phyloP scores from a whole-genome alignment of 2,888 invertebrate genomes.

The Hesperia comma region DNA sequence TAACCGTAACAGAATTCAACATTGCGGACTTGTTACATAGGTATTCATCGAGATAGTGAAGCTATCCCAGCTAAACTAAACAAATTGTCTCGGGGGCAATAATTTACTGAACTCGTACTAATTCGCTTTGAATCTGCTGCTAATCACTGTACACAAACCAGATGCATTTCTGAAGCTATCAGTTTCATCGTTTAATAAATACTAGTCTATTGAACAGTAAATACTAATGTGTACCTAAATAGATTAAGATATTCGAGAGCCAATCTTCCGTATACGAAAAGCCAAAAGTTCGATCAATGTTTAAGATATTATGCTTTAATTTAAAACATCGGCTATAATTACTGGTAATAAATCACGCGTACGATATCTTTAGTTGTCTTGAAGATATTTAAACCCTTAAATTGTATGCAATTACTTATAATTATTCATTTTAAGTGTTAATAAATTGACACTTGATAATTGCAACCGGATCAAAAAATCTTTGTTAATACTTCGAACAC shows the following conservation, averaged over 20 bases:
- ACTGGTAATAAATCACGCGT: background rate
- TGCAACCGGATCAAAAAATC: slow-evolving; percentile 5
- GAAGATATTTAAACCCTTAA: slow-evolving; percentile 11
- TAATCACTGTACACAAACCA: slow-evolving; percentile 25
- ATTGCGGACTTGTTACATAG: background rate
- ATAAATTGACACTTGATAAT: slow-evolving; percentile 27
- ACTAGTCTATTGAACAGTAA: background rate
- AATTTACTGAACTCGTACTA: slow-evolving; percentile 5
- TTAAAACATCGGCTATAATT: slow-evolving; percentile 3
- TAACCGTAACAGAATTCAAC: too few relatives aligned
- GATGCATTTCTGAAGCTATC: slow-evolving; percentile 6
- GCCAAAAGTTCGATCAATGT: background rate
- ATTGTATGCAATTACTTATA: slow-evolving; percentile 12
- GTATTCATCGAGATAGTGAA: slow-evolving; percentile 10
- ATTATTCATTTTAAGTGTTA: slow-evolving; percentile 19
- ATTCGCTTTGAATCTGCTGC: slow-evolving; percentile 14
- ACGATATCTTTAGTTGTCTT: slow-evolving; percentile 3
- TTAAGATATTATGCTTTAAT: background rate
- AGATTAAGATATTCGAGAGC: background rate
- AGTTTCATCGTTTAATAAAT: slow-evolving; percentile 1
- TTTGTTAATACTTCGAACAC: slow-evolving; percentile 12
- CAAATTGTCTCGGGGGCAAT: slow-evolving; percentile 19
- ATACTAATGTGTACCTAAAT: slow-evolving; percentile 4
- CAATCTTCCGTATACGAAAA: background rate
- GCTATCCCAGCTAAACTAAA: slow-evolving; percentile 17